Evolutionary conservation across 2,113 vertebrate genomes (phyloP), one percentile per base, ranked within the genome.

Genomic region (Hippocampus barbouri): DNA sequence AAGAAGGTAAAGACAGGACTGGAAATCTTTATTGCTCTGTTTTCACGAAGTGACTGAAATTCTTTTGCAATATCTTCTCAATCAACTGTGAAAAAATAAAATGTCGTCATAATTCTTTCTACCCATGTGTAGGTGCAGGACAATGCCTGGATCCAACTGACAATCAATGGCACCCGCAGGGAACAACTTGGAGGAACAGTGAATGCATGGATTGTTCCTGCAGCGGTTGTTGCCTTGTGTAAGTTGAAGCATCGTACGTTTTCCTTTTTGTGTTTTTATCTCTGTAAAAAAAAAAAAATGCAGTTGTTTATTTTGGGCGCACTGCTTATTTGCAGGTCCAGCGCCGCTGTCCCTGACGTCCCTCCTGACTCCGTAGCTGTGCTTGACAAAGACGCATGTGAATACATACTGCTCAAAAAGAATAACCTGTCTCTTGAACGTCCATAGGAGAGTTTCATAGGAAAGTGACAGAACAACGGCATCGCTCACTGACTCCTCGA

Each of bases 161-260:
- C 73, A 1, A 47, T 0, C 80, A 78, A 3, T 78, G 72, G 80
- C 83, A 90, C 83, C 0, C 12, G 18, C 1, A 80, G 0, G 89
- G 87, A 57, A 83, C 83, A 34, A 0, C 0, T 38, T 91, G 88
- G 90, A 91, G 65, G 45, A 89, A 89, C 34, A 79, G 74, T 43
- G 0, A 0, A 0, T 91, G 89, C 15, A 15, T n/a, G 27, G 27
- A 81, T 41, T 91, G 90, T 23, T 0, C 0, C 3, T 91, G 90
- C 7, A 0, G 0, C 0, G 0, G 0, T 2, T 90, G 88, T 57
- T 90, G 89, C 11, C 5, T 21, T 7, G n/a, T 1, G 63, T 91
- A 75, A 74, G 83, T 77, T 59, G 25, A 73, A 43, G 21, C 3
- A 56, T 12, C 15, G 21, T 7, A n/a, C 21, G 43, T 54, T 38